Evolutionary conservation across 1,140 invertebrate genomes (phyloP), one percentile per base, ranked within the genome.

Genomic region (Acromyrmex echinatior): DNA sequence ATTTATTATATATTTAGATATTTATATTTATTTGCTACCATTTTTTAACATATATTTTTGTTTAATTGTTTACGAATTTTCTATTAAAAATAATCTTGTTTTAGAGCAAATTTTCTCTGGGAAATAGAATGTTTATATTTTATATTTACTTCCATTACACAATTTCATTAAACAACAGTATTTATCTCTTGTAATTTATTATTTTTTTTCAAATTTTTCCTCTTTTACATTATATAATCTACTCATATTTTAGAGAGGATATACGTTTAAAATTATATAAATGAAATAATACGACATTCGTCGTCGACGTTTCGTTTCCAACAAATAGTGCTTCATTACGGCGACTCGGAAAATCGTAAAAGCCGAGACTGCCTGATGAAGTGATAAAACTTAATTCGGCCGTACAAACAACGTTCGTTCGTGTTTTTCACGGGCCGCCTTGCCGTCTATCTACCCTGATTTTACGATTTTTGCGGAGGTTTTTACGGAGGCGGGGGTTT

Each of bases 321-420:
- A 62, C 80, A 74, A 74, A 82, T 31, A 51, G 25, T n/a, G 56
- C 56, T 84, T 76, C 39, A 76, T 84, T 84, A 76, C 58, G 39
- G 70, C 28, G 78, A n/a, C 49, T 21, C 58, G 70, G 25, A 62
- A 66, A 84, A 76, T 76, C 80, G 31, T 84, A 84, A 84, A 84
- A 84, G 70, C 71, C 80, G 80, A 68, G 65, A 76, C 74, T 63
- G 70, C 70, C 58, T 56, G 70, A 84, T 84, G 58, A 84, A 84
- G 70, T 84, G 58, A 84, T 84, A 84, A 84, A 84, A 84, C 80
- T 84, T 84, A 76, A 84, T 76, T 84, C 70, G n/a, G 79, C 51
- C 56, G 39, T 63, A 74, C 56, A 84, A 84, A 84, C 70, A 84
- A 63, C 80, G 39, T 39, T 39, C n/a, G 49, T 12, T 16, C 70